Evolutionary conservation across 2,797 vertebrate species (phyloP).

Genomic region (Chelon labrosus): DNA sequence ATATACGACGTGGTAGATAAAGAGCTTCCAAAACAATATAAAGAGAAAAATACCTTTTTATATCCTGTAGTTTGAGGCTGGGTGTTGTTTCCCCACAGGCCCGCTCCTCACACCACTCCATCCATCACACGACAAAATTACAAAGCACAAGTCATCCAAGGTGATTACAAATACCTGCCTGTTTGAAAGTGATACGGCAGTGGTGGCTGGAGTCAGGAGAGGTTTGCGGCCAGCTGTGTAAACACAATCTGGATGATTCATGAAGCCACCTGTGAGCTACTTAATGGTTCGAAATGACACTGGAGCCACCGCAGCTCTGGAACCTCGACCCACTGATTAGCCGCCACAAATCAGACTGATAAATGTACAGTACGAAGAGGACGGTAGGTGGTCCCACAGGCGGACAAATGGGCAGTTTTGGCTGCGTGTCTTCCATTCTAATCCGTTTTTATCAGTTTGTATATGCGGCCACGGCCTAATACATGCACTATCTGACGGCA

Average conservation of each 20-base stretch:
- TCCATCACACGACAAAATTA: conserved; percentile 33
- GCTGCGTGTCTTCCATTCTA: neutral
- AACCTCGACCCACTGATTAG: conserved; percentile 33
- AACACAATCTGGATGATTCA: conserved; percentile 76
- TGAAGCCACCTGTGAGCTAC: conserved; percentile 63
- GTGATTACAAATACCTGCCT: conserved; percentile 44
- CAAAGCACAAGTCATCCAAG: conserved; percentile 20
- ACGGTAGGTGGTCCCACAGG: conserved; percentile 49
- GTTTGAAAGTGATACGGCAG: conserved; percentile 40
- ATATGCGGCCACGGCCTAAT: conserved; percentile 9
- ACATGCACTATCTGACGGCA: conserved; percentile 21
- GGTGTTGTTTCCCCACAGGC: neutral
- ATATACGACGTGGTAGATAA: no score
- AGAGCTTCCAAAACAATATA: neutral
- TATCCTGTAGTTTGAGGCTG: neutral
- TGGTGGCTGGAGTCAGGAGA: conserved; percentile 1
- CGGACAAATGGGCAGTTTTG: conserved; percentile 1
- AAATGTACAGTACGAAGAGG: conserved; percentile 30
- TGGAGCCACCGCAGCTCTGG: conserved; percentile 39
- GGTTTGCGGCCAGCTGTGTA: conserved; percentile 72
- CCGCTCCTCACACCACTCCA: neutral
- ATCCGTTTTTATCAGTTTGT: conserved; percentile 37
- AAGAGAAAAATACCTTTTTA: neutral
- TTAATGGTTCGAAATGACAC: conserved; percentile 53
- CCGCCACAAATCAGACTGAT: conserved; percentile 32